Evolutionary conservation across 2,888 invertebrate species (phyloP), one percentile per base, ranked within the genome.

Genomic region (Minunthozetes semirufus): DNA sequence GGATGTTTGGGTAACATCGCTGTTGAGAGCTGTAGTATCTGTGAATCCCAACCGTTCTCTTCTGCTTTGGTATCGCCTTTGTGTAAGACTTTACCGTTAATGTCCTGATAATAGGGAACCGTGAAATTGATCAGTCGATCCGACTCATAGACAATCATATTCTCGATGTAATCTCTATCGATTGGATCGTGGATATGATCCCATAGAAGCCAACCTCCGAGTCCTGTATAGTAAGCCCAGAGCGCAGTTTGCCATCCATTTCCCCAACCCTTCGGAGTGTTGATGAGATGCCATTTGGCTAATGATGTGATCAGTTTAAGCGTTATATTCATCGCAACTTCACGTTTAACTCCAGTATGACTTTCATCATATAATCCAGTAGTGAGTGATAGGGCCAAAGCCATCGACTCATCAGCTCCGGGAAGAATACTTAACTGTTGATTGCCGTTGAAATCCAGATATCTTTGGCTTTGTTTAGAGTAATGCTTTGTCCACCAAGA

Each of bases 81-180:
- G 13, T 61, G 27, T 61, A 61, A 22, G 25, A 61, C 27, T 19
- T 61, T 17, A 5, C 61, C 61, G 17, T 61, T 29, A 22, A 61
- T 61, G 61, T 61, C 61, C 29, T 61, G 61, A 61, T 61, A 61
- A 61, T 61, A 61, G 61, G 61, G 61, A 61, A 61, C 61, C 29
- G 4, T 61, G 27, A 19, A 61, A 61, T 61, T 27, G 61, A 61
- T 61, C 17, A 61, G 19, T 8, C 61, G 61, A 61, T 61, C 27
- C 15, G 61, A 22, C 19, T 61, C 61, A 29, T 15, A 61, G 17
- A 61, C 29, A 27, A 61, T 29, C 27, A 27, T 27, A 19, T 61
- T 61, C 61, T 61, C 61, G 29, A 61, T 61, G 29, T 61, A 61
- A 61, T 61, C 61, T 22, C 61, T 61, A 22, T 61, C 61, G 15